These are phyloP conservation scores for Lota lota DNA, from an alignment of 2,113 vertebrate species.

Conservation along the genomic window DNA sequence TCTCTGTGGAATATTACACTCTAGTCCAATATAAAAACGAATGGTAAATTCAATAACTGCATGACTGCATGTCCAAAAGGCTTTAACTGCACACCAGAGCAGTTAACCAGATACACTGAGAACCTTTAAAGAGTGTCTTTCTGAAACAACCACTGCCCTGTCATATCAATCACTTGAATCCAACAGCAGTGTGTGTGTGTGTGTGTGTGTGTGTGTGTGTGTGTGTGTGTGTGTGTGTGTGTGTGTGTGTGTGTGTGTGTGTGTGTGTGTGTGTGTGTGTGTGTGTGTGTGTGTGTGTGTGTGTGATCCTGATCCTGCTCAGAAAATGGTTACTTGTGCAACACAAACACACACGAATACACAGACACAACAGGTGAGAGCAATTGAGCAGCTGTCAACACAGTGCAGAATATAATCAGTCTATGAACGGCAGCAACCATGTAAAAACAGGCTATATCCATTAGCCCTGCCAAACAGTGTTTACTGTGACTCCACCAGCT, in stretches of 20 bases:
- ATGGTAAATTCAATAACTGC: constrained; percentile 25
- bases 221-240: too few relatives aligned
- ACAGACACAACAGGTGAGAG: constrained; percentile 62
- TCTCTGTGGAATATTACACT: constrained; percentile 26
- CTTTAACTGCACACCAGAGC: constrained; percentile 41
- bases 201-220: constrained; percentile 34
- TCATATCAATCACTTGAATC: constrained; percentile 57
- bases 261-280: constrained; percentile 11
- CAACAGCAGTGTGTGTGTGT: constrained; percentile 45
- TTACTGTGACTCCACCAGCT: constrained; percentile 11
- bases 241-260: constrained; percentile 31
- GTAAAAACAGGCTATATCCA: constrained; percentile 38
- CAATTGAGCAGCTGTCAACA: constrained; percentile 66
- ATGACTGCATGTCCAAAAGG: constrained; percentile 7
- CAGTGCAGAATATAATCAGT: constrained; percentile 56
- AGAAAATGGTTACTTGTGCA: constrained; percentile 30
- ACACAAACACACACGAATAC: too few relatives aligned
- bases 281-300: constrained; percentile 38
- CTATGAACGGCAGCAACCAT: constrained; percentile 40
- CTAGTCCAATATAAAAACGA: constrained; percentile 32
- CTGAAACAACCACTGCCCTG: constrained; percentile 23
- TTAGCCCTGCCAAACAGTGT: constrained; percentile 28
- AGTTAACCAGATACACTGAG: constrained; percentile 14
- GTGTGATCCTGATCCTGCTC: constrained; percentile 43
- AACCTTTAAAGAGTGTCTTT: constrained; percentile 33